Base-by-base conservation (phyloP, 2,113 vertebrate genomes). In the Lepidothrix coronata region DNA sequence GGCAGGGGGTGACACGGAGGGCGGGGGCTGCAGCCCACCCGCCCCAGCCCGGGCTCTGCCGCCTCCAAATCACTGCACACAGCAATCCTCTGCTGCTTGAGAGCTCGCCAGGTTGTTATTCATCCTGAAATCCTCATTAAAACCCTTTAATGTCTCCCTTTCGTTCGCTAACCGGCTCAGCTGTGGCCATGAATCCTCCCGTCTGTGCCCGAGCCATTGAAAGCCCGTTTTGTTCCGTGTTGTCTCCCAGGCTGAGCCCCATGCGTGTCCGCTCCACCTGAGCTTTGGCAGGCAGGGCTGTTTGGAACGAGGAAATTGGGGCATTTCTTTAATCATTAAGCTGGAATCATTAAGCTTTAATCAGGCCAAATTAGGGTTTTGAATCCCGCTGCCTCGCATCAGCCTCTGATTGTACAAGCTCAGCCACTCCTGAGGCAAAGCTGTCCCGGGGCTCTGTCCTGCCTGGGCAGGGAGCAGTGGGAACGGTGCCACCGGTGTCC, bases 291-390 rank as follows among this genome's bases (percentile, higher is more conserved):
- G 57, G 12, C 1, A 22, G 71, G 43, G 30, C 81, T 27, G 49
- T 28, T 59, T 63, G 70, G 35, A 44, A 44, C 3, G 6, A 31
- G 94, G 73, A 85, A 91, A 92, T 13, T 49, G 89, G 91, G 93
- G 84, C 93, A 75, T 59, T 14, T 85, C 91, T 76, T 88, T 62
- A 22, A 51, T 59, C 79, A 11, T 71, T 25, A 71, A 35, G 76
- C 79, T 86, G 89, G 24, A 88, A 52, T 84, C 83, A 72, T 92
- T 86, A 81, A 78, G 89, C 89, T 89, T 92, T 89, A 87, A 87
- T 94, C 33, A 74, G 89, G 84, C 84, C 87, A 81, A 93, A 95
- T 91, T 5, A 84, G 55, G 76, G 77, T 19, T 80, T 94, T 28
- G 89, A 21, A 51, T 91, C 70, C 72, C 1, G 5, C 83, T 24